Conservation (phyloP, 2,888 invertebrate genomes). For the Tolmerus cingulatus region DNA sequence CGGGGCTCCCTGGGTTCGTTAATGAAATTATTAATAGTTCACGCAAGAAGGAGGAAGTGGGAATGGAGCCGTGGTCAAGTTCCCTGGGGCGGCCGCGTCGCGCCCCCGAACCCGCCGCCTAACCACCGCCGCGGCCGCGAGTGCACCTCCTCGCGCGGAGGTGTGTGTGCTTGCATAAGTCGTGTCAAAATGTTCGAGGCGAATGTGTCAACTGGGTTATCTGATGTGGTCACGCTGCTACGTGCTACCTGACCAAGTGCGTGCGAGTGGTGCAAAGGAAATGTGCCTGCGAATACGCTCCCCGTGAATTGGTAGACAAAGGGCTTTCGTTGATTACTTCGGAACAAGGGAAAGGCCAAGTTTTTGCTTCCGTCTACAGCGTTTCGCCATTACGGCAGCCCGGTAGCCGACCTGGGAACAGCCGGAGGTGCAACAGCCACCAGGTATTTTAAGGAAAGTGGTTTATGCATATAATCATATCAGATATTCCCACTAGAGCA, state of each 20-base stretch:
- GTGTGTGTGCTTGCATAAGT: conserved; percentile 17
- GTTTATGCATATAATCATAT: neutral
- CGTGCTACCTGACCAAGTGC: neutral
- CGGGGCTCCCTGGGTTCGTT: conserved; percentile 1
- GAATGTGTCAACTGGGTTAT: conserved; percentile 42
- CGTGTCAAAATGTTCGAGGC: conserved; percentile 36
- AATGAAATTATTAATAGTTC: conserved; percentile 38
- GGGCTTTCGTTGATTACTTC: conserved; percentile 2
- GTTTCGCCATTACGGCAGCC: neutral
- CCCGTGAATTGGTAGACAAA: conserved; percentile 2
- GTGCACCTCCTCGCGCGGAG: neutral
- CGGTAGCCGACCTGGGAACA: neutral
- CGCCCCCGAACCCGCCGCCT: too few relatives aligned
- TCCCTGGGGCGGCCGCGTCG: neutral
- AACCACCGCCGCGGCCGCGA: neutral
- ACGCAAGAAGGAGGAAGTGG: conserved; percentile 26
- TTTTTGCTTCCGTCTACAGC: neutral
- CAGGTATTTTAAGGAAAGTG: neutral
- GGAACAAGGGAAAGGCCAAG: neutral
- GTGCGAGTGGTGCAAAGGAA: neutral
- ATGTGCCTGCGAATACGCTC: neutral
- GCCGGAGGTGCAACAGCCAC: neutral
- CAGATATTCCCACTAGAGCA: neutral
- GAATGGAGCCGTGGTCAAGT: neutral
- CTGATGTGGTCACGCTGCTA: conserved; percentile 39